A percentile compares a stretch with the other conserved stretches of the same genome.
phyloP scores from a whole-genome alignment of 2,888 invertebrate species.

The Micoletzkya japonica region DNA sequence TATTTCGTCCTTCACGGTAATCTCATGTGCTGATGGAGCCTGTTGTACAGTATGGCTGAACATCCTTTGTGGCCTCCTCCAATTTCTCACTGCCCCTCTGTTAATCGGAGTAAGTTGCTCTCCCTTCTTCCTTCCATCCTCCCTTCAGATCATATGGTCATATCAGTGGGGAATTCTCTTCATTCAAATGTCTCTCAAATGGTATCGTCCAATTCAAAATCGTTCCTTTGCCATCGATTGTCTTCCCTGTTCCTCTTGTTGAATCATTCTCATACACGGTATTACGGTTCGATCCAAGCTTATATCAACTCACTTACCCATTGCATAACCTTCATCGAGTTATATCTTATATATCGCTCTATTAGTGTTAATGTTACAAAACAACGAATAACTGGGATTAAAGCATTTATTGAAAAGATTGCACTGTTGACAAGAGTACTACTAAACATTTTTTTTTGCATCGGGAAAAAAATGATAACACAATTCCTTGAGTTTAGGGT shows the following conservation, averaged over 20 bases:
- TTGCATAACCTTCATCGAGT: background rate
- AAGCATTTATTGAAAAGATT: no score
- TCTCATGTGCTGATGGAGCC: constrained; percentile 8
- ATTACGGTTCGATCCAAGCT: background rate
- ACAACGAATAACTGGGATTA: no score
- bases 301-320: no score
- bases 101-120: constrained; percentile 6
- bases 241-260: constrained; percentile 36
- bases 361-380: no score
- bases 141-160: constrained; percentile 23
- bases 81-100: constrained; percentile 8
- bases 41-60: background rate
- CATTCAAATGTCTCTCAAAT: constrained; percentile 8
- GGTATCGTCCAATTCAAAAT: constrained; percentile 36
- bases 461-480: no score
- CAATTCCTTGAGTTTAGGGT: no score
- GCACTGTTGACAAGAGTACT: no score
- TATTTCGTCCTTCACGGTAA: constrained; percentile 7
- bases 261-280: background rate
- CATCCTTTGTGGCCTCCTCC: constrained; percentile 4
- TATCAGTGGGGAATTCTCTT: constrained; percentile 27
- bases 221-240: constrained; percentile 40
- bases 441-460: no score
- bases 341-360: background rate
- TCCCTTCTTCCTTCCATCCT: background rate